Evolutionary conservation across 2,113 vertebrate species (phyloP).

Genomic region (Numida meleagris): DNA sequence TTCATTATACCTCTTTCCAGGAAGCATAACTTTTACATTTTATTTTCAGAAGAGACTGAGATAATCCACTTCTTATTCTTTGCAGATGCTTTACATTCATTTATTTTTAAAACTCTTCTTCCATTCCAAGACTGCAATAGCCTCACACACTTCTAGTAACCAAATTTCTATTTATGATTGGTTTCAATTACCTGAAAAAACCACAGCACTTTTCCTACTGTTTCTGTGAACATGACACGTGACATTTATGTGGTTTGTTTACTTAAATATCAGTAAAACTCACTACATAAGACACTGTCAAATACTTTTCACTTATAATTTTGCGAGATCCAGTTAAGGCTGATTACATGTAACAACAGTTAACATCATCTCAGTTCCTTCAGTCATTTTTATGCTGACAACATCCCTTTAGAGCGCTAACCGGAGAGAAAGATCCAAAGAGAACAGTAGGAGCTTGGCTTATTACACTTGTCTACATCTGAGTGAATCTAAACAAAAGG

Average conservation of each 20-base stretch:
- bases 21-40: not conserved
- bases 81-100: not conserved
- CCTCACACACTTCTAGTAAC: not conserved
- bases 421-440: not conserved
- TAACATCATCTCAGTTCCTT: not conserved
- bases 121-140: not conserved
- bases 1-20: not conserved
- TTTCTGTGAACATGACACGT: fast-evolving
- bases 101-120: not conserved
- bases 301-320: not conserved
- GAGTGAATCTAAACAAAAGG: not conserved
- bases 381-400: not conserved
- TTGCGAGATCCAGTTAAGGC: not conserved
- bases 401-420: not conserved
- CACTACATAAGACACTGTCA: not conserved
- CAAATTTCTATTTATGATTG: not conserved
- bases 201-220: not conserved
- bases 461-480: not conserved
- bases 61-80: not conserved
- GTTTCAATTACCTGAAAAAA: not conserved
- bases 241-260: not conserved
- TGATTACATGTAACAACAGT: not conserved
- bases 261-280: not conserved
- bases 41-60: not conserved
- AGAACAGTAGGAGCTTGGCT: not conserved